Percentiles rank a stretch among this genome's conserved stretches.
These are phyloP conservation scores for Axea sp. DNA, from an alignment of 2,888 invertebrate genomes.

Conservation along the genomic window DNA sequence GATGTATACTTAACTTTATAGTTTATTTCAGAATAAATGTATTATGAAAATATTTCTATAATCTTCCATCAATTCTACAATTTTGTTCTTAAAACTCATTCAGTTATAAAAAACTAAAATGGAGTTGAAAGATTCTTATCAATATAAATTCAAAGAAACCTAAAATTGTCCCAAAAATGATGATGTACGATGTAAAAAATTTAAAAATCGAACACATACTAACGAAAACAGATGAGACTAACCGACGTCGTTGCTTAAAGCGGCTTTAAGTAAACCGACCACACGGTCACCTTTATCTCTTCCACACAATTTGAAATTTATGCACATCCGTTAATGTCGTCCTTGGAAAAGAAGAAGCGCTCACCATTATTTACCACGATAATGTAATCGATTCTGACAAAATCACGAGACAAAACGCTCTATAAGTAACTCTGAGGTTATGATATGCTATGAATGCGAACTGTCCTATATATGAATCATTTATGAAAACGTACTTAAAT, in stretches of 20 bases:
- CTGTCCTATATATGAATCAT: conserved; percentile 19
- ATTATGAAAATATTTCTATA: no score
- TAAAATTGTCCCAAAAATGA: conserved; percentile 12
- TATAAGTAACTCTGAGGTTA: conserved; percentile 13
- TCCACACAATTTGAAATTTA: conserved; percentile 74
- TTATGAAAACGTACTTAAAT: conserved; percentile 27
- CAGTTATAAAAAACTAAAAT: no score
- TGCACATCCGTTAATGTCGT: conserved; percentile 63
- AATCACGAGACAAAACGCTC: conserved; percentile 41
- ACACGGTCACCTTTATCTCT: conserved; percentile 70
- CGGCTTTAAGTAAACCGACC: conserved; percentile 59
- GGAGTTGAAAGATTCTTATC: conserved; percentile 3
- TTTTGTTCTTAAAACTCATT: no score
- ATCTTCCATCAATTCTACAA: no score
- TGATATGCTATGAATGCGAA: conserved; percentile 20
- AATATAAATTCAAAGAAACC: conserved; percentile 7
- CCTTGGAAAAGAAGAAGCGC: conserved; percentile 41
- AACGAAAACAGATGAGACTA: conserved; percentile 69
- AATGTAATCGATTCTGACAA: conserved; percentile 51
- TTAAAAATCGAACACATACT: conserved; percentile 45
- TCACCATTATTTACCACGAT: conserved; percentile 51
- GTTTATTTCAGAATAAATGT: no score
- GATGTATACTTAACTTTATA: no score
- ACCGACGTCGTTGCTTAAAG: conserved; percentile 58
- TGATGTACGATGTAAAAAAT: conserved; percentile 31